Base-by-base conservation (phyloP, 2,113 vertebrate genomes). In the Clinocottus analis region DNA sequence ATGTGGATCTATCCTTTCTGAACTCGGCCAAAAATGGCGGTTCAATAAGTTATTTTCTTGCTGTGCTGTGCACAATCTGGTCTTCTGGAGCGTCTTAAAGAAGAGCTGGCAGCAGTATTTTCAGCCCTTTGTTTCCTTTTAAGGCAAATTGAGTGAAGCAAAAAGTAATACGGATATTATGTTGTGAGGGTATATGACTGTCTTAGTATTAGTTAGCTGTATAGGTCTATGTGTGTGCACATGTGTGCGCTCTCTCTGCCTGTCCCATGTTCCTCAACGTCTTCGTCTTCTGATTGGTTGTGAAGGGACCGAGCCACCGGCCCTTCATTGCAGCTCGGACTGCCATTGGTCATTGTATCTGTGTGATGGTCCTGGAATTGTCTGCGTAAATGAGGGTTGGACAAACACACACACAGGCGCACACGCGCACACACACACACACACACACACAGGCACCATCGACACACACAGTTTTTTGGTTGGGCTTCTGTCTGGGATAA, bases 311-410 rank as follows among this genome's bases (percentile, higher is more conserved):
- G 72, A 63, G 71, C 71, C 75, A 80, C 43, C 25, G 25, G 53
- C 58, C 70, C 70, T 66, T 91, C 89, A 93, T 91, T 89, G 85
- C 64, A 70, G 83, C 79, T 65, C 80, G 62, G 61, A 45, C 83
- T 90, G 89, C 82, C 86, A 84, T 80, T 86, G 86, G 86, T 84
- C 79, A 85, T 91, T 93, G 79, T 67, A 68, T 88, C 75, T 12
- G 37, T 41, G 67, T 83, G 80, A 90, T 75, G 69, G 66, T 63
- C 45, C 73, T 80, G 55, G 77, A 81, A 85, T 75, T 73, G 79
- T 83, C 75, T 76, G 65, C 37, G 21, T 81, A 83, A 85, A 88
- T 77, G 69, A 87, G 74, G 65, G 29, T 75, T 67, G 70, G 37
- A 78, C 49, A 78, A 64, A 85, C 49, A 74, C 56, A 74, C 56